A percentile compares a stretch with the other conserved stretches of the same genome.
Evolutionary conservation across 2,113 vertebrate genomes (phyloP).

Genomic region (Nannobrachium achirus): DNA sequence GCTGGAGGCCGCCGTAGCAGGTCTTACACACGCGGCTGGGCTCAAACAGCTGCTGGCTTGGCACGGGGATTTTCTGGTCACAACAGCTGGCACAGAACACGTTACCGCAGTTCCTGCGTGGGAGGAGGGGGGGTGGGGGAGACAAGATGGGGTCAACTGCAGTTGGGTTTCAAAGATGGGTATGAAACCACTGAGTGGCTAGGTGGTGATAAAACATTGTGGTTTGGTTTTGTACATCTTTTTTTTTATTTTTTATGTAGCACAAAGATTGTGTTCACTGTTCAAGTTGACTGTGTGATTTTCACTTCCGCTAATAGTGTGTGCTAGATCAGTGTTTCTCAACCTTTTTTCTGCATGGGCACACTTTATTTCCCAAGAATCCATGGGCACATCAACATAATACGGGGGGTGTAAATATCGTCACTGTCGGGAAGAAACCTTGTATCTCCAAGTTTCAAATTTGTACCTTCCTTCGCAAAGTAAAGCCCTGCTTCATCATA

Average conservation of each 20-base stretch:
- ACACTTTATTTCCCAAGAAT: no score
- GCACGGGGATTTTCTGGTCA: slow-evolving; percentile 98
- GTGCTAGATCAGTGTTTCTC: no score
- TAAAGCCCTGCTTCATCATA: no score
- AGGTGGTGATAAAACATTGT: neutral
- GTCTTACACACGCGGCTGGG: slow-evolving; percentile 93
- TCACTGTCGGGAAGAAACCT: no score
- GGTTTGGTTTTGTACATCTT: neutral
- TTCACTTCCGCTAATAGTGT: neutral
- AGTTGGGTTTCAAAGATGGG: neutral
- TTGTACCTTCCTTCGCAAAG: no score
- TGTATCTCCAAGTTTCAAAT: no score
- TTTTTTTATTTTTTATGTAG: neutral
- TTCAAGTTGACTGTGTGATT: neutral
- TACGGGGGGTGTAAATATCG: no score
- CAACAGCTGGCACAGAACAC: slow-evolving; percentile 98
- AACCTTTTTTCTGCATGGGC: no score
- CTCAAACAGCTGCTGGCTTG: slow-evolving; percentile 97
- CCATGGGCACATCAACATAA: no score
- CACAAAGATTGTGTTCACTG: neutral
- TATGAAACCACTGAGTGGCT: neutral
- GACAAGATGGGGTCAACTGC: neutral
- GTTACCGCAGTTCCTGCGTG: slow-evolving; percentile 94
- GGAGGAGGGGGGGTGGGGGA: slow-evolving; percentile 27
- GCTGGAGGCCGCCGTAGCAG: slow-evolving; percentile 91